Conservation (phyloP, 2,113 vertebrate genomes). For the Callaeas wilsoni region DNA sequence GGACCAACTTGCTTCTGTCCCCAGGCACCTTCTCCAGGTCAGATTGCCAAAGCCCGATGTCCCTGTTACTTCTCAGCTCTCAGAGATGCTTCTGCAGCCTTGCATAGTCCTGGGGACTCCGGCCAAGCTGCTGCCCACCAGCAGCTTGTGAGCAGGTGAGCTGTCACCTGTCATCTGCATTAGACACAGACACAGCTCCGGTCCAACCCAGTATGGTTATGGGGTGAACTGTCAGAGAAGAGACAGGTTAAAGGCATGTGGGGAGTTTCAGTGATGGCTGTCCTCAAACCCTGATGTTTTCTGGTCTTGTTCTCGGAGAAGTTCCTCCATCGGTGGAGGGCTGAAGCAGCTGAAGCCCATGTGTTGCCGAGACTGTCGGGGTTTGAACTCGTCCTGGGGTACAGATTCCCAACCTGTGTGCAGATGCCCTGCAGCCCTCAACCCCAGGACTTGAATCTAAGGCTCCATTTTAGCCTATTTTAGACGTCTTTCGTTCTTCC, state of each 20-base stretch:
- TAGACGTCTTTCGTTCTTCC: neutral
- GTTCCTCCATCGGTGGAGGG: fast-evolving
- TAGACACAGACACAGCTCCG: neutral
- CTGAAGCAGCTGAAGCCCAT: neutral
- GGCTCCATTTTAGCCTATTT: neutral
- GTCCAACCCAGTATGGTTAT: neutral
- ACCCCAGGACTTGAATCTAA: neutral
- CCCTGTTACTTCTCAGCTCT: neutral
- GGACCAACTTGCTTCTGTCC: neutral
- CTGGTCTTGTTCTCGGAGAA: neutral
- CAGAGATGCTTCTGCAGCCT: fast-evolving
- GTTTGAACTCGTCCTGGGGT: neutral
- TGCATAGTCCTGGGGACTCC: fast-evolving
- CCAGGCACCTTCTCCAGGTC: neutral
- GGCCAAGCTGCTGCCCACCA: neutral
- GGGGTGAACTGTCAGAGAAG: neutral
- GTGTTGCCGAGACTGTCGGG: fast-evolving
- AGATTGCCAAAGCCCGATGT: neutral
- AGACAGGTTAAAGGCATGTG: fast-evolving
- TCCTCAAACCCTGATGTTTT: neutral
- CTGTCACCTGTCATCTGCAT: neutral
- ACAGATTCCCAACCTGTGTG: neutral
- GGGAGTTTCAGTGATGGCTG: neutral
- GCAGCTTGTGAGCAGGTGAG: neutral
- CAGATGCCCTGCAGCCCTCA: neutral